Evolutionary conservation across 2,113 vertebrate species (phyloP).

Genomic region (Chelonoidis abingdonii): DNA sequence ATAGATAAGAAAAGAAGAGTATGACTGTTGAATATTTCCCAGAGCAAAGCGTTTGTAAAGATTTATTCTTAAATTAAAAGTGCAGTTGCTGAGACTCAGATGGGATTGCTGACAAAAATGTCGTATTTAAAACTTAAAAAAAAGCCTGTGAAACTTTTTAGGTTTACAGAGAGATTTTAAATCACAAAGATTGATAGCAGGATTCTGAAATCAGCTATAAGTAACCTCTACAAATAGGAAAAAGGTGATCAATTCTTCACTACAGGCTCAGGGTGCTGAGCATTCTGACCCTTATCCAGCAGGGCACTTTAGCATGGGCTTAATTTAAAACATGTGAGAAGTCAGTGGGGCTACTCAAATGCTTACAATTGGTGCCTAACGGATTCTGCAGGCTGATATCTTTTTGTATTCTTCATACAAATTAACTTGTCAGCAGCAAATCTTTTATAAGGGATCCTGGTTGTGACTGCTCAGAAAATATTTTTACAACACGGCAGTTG

Average conservation of each 20-base stretch:
- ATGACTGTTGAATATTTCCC: neutral
- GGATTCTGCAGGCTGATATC: neutral
- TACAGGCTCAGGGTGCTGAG: neutral
- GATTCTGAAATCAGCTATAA: neutral
- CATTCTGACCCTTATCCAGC: neutral
- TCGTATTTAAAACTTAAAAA: neutral
- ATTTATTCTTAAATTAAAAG: neutral
- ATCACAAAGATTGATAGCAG: neutral
- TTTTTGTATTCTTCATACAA: neutral
- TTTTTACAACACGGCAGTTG: constrained; percentile 18
- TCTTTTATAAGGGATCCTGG: constrained; percentile 4
- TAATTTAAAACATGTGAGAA: neutral
- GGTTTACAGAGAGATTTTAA: neutral
- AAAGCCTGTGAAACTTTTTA: neutral
- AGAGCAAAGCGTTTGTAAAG: neutral
- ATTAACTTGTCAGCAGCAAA: neutral
- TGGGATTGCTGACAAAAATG: neutral
- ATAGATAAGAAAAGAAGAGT: neutral
- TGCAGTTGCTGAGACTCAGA: neutral
- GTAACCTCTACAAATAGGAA: neutral
- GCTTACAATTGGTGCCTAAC: fast-evolving
- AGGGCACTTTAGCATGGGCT: neutral
- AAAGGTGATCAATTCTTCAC: neutral
- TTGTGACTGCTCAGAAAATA: neutral
- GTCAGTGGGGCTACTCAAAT: neutral